Conservation (phyloP, 2,113 vertebrate species). For the Malurus melanocephalus region DNA sequence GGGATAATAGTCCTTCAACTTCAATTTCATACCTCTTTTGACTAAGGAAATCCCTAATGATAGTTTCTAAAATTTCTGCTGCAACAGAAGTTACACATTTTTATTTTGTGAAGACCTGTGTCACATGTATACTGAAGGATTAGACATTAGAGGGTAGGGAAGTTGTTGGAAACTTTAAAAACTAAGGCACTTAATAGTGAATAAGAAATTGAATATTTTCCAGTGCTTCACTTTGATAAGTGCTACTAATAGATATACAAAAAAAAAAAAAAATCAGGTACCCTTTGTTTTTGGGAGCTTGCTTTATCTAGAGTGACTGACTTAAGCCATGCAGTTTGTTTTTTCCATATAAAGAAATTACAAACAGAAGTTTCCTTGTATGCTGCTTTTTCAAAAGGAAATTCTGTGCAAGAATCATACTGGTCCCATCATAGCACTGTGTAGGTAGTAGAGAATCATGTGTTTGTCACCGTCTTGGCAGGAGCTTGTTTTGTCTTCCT, state of each 20-base stretch:
- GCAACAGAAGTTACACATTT: not conserved
- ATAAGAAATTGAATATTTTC: not conserved
- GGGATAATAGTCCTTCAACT: not conserved
- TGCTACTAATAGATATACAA: not conserved
- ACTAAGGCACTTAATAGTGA: not conserved
- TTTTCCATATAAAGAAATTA: not conserved
- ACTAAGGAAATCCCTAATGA: not conserved
- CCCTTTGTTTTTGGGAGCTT: not conserved
- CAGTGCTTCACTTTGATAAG: not conserved
- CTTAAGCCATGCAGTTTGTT: not conserved
- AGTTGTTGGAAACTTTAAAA: not conserved
- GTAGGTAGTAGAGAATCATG: not conserved
- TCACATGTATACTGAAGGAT: not conserved
- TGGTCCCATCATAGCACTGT: not conserved
- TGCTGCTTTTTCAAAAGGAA: not conserved
- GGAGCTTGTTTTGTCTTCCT: not conserved
- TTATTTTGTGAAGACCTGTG: not conserved
- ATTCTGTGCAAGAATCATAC: not conserved
- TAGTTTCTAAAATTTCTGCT: not conserved
- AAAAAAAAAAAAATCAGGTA: not conserved
- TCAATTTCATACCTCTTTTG: not conserved
- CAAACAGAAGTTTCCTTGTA: not conserved
- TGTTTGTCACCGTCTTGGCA: not conserved
- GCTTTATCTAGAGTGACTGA: not conserved
- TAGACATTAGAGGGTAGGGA: not conserved